Base-by-base conservation (phyloP, 2,888 invertebrate species). In the Agonopterix arenella region DNA sequence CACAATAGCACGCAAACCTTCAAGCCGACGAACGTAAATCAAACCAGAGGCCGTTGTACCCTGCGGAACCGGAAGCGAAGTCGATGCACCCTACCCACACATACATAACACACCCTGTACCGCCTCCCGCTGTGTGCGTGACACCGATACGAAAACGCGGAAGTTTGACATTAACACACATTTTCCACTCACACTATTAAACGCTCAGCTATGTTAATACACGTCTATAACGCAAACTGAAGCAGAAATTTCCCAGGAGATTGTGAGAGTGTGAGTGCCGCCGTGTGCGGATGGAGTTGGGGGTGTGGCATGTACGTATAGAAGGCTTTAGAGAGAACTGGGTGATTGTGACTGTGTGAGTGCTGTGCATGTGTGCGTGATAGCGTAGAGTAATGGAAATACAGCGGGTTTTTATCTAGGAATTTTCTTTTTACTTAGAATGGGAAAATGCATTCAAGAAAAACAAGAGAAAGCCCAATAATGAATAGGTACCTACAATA, bases 1-100 rank as follows among this genome's bases (percentile, higher is more conserved):
- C 76, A 81, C 71, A 72, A 73, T 70, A 76, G 62, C 86, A 86
- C 84, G 86, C 86, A 72, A 83, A 72, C 81, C 80, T 79, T 76
- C 76, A 69, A 72, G 69, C 74, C 66, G 60, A 64, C 68, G 72
- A 62, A 69, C 80, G 78, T 84, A 86, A 85, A 86, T 86, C 86
- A 84, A 67, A 60, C 74, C 74, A 60, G 78, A 64, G 85, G 86
- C 81, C 86, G 78, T 83, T 84, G 82, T 83, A 84, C 88, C 78
- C 81, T 68, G 70, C 76, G 75, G 71, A 76, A 73, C 77, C 76
- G 86, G 86, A 84, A 86, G 73, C 79, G 58, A 65, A 84, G 88
- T 85, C 86, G 83, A 81, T 89, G 88, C 88, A 89, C 88, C 84
- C 82, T 66, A 74, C 79, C 49, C 77, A 68, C 77, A 76, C 75